Base-by-base conservation (phyloP, 2,888 invertebrate genomes). In the Thelaira solivaga region DNA sequence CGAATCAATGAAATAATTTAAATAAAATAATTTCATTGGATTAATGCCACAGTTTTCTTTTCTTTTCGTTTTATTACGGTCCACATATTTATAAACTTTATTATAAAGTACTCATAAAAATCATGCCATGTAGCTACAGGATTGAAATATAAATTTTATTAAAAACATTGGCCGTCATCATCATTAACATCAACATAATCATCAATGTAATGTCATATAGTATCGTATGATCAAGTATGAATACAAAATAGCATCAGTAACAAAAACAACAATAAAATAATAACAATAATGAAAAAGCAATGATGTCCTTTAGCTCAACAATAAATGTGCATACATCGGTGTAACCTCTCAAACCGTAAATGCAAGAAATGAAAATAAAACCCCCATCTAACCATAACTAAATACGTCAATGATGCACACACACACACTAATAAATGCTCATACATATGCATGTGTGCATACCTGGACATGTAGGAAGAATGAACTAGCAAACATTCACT, bases 131-230 rank as follows among this genome's bases (percentile, higher is more conserved):
- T n/a, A n/a, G n/a, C n/a, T n/a, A n/a, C n/a, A n/a, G n/a, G n/a
- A n/a, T n/a, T n/a, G n/a, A n/a, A n/a, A n/a, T n/a, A n/a, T n/a
- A 68, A 68, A 57, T 77, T 68, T 77, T 59, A 51, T 62, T 62
- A 45, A 73, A 76, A 71, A 67, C 57, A 18, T 62, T 62, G 68
- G 75, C 62, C 57, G 57, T 18, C 68, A 31, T 64, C 67, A 43
- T 61, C 62, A 11, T 31, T 24, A 47, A 24, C 24, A 26, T 34
- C 53, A 45, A 53, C 62, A 45, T 57, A 61, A 53, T 68, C 69
- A 72, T 67, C 67, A 77, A 68, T 45, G 64, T 64, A 73, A 77
- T 74, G 64, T 74, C 77, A 74, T 69, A 68, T 73, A 57, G 73
- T 24, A 62, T 13, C 22, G n/a, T 47, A 13, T 34, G 61, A 61